Base-by-base conservation (phyloP, 2,797 vertebrate genomes). In the Rhinatrema bivittatum region DNA sequence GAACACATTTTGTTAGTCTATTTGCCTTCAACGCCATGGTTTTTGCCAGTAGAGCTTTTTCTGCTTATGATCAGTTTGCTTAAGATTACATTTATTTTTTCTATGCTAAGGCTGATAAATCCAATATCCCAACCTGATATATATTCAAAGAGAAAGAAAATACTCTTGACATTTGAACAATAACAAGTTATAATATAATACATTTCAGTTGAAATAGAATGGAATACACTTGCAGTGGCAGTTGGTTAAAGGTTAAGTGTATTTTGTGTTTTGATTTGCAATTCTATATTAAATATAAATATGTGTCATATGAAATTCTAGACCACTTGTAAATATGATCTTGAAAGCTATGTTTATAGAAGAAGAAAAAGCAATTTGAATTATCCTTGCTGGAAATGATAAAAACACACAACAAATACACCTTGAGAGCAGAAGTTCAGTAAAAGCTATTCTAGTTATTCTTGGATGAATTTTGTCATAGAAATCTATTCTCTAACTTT, bases 111-210 rank as follows among this genome's bases (percentile, higher is more conserved):
- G 60, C 27, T 2, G 25, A 64, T 76, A 68, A 70, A 59, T 39
- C 38, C 56, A 64, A 41, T 57, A 62, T 36, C 41, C 46, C 60
- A 37, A 59, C 42, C 36, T 65, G 27, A 74, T 46, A 69, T 72
- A 71, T 55, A 68, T 61, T 68, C 56, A 53, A 72, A 75, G 50
- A 61, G 56, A 70, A 60, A 63, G 53, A 72, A 70, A 79, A 75
- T 48, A 64, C 48, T 62, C 60, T 57, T 79, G 69, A 76, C 59
- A 73, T 68, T 72, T 71, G 72, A 69, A 74, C 50, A 78, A 65
- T 65, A 74, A 65, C 33, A 68, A 62, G 53, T 65, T 70, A 62
- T 56, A 81, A 68, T 69, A 60, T 56, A 70, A 69, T 66, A 74
- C 60, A 58, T 53, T 62, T 48, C 34, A 44, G 46, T 49, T 68